Conservation (phyloP, 2,888 invertebrate species). For the Melikaiella ostensackeni region DNA sequence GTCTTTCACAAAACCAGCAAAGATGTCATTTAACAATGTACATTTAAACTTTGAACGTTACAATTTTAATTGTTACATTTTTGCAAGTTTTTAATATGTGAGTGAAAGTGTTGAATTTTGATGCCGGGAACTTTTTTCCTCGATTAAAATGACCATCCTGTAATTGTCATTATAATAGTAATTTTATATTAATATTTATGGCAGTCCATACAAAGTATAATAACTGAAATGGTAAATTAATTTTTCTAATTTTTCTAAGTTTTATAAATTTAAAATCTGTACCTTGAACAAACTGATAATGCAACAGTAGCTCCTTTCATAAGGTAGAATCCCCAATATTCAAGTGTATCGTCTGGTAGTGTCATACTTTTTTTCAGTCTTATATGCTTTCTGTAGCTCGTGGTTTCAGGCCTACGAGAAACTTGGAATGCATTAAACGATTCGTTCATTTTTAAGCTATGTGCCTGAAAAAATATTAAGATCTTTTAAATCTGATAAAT, state of each 20-base stretch:
- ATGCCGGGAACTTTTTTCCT: no score
- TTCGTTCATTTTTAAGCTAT: slow-evolving; percentile 87
- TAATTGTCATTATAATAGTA: no score
- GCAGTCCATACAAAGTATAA: no score
- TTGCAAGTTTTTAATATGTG: no score
- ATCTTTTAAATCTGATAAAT: not conserved
- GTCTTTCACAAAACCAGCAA: no score
- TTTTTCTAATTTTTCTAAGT: not conserved
- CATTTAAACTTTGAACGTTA: no score
- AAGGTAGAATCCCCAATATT: slow-evolving; percentile 93
- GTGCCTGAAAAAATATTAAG: slow-evolving; percentile 78
- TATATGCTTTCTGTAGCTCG: slow-evolving; percentile 85
- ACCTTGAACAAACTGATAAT: slow-evolving; percentile 87
- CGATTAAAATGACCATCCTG: no score
- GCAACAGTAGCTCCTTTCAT: slow-evolving; percentile 87
- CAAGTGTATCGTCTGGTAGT: slow-evolving; percentile 90
- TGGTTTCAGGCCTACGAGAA: slow-evolving; percentile 84
- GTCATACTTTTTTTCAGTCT: slow-evolving; percentile 89
- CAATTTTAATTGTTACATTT: no score
- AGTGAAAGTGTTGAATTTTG: no score
- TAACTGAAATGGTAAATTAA: not conserved
- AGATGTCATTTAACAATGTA: no score
- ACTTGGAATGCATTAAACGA: slow-evolving; percentile 87
- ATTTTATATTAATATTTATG: no score
- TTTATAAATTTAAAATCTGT: not conserved